Percentiles rank a stretch among this genome's conserved stretches.
phyloP scores from a whole-genome alignment of 2,797 vertebrate species.

The Girardinus metallicus region DNA sequence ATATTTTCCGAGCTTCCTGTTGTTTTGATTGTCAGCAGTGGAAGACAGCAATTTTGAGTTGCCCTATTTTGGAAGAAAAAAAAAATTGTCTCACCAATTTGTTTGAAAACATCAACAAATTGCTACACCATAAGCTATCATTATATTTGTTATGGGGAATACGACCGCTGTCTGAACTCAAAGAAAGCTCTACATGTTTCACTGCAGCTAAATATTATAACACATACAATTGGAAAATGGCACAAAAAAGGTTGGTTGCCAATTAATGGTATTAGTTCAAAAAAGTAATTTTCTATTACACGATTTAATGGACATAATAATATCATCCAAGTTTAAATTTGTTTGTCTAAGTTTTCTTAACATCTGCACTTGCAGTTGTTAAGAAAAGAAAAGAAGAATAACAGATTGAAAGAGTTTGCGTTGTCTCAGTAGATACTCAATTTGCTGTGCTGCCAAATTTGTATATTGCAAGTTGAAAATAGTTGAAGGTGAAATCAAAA shows the following conservation, averaged over 20 bases:
- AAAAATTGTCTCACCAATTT: conserved; percentile 3
- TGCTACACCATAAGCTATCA: conserved; percentile 1
- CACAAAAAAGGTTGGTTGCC: not conserved
- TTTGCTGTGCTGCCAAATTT: not conserved
- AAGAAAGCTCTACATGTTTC: not conserved
- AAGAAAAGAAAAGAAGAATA: not conserved
- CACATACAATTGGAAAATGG: no score
- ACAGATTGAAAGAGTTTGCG: not conserved
- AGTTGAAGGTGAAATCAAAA: not conserved
- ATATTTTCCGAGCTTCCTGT: conserved; percentile 8
- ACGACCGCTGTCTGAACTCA: not conserved
- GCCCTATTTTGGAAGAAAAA: not conserved
- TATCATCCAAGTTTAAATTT: not conserved
- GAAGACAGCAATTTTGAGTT: conserved; percentile 8
- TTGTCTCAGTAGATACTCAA: not conserved
- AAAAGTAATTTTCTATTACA: not conserved
- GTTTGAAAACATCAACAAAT: conserved; percentile 4
- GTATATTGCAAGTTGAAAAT: not conserved
- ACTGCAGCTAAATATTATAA: not conserved
- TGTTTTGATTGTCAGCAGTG: conserved; percentile 19
- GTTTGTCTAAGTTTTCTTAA: not conserved
- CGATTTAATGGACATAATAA: not conserved
- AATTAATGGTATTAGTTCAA: not conserved
- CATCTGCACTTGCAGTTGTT: not conserved
- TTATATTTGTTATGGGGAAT: not conserved